phyloP scores from a whole-genome alignment of 2,797 vertebrate genomes.

The Momotus momota region DNA sequence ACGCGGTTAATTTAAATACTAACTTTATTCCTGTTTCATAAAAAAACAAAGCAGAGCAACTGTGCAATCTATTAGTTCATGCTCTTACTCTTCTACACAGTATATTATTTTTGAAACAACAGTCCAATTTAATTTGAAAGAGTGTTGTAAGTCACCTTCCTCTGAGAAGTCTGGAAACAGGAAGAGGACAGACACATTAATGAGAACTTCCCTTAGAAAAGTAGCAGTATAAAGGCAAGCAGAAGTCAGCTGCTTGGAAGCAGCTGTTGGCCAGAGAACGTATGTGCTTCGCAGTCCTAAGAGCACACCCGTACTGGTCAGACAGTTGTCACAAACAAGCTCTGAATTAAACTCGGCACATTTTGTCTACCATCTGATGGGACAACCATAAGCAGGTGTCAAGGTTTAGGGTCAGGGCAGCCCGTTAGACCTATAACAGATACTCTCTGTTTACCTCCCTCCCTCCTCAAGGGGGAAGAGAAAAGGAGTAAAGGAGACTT shows the following conservation, averaged over 20 bases:
- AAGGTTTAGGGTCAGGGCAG: too few relatives aligned
- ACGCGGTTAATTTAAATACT: neutral
- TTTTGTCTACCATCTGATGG: neutral
- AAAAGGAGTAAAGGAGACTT: too few relatives aligned
- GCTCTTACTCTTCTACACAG: neutral
- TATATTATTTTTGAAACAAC: neutral
- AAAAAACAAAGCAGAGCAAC: neutral
- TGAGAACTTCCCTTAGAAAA: neutral
- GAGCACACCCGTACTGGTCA: neutral
- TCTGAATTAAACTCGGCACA: neutral
- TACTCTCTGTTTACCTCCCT: too few relatives aligned
- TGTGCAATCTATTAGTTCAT: neutral
- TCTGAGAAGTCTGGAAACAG: neutral
- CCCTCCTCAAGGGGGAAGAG: too few relatives aligned
- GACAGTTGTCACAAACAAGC: neutral
- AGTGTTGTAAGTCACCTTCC: neutral
- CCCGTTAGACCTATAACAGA: too few relatives aligned
- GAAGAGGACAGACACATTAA: neutral
- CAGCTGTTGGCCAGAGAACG: neutral
- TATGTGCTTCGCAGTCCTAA: neutral
- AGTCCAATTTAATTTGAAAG: neutral
- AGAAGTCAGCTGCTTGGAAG: neutral
- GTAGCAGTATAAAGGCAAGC: neutral
- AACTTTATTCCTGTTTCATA: neutral
- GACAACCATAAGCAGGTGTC: neutral